These are phyloP conservation scores for Vulpes ferrilata DNA, from an alignment of 2,113 vertebrate species.

Conservation along the genomic window DNA sequence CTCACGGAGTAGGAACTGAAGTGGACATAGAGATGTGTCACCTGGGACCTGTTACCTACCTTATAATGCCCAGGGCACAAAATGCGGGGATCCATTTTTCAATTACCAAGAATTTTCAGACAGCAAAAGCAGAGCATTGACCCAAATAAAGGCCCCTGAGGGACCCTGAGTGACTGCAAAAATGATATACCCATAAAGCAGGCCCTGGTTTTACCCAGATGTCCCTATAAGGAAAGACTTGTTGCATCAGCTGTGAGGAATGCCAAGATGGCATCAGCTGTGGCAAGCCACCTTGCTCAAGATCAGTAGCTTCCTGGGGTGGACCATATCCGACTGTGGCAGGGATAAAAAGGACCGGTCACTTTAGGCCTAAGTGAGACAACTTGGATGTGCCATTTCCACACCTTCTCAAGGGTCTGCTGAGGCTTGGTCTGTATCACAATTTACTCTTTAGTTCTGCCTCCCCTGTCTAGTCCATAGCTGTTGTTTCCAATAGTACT, in stretches of 20 bases:
- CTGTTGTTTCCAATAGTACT: too few relatives aligned
- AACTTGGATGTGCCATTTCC: background rate
- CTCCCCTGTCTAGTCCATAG: fast-evolving
- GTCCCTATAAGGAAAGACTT: background rate
- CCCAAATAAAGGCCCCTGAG: background rate
- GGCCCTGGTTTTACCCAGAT: background rate
- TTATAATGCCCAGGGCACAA: background rate
- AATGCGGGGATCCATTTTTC: background rate
- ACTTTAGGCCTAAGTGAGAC: background rate
- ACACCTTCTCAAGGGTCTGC: background rate
- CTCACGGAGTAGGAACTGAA: fast-evolving
- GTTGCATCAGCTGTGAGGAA: background rate
- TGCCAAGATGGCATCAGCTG: background rate
- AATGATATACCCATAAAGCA: background rate
- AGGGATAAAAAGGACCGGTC: background rate
- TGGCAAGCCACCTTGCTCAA: fast-evolving
- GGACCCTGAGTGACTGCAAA: fast-evolving
- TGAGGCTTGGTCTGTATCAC: background rate
- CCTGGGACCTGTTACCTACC: fast-evolving
- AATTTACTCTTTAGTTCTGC: background rate
- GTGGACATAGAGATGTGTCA: background rate
- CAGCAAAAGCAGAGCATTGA: background rate
- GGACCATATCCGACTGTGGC: background rate
- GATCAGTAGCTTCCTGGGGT: background rate
- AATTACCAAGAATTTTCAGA: background rate